Base-by-base conservation (phyloP, 2,113 vertebrate species). In the Tricholaema leucomelas region DNA sequence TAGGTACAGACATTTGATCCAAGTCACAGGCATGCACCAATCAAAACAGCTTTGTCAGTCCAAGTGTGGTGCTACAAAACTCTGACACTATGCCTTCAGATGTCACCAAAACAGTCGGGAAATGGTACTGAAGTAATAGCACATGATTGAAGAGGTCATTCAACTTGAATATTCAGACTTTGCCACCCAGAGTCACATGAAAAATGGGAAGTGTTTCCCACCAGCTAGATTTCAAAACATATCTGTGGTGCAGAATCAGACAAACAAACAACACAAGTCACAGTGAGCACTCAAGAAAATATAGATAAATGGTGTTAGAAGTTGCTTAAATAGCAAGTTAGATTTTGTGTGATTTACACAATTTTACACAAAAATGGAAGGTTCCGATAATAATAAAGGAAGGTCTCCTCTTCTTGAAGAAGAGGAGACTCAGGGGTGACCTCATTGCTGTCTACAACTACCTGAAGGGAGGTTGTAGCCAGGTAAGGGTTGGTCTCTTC, bases 271-370 rank as follows among this genome's bases (percentile, higher is more conserved):
- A 25, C 89, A 35, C 3, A 56, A 87, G 50, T 72, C 61, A 69
- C 0, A 48, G 52, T 1, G 3, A 60, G n/a, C 6, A 10, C 31
- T 73, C 0, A 0, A 65, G 36, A 91, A 91, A 83, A 14, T 1
- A 2, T 12, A 76, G 65, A 86, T 59, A 87, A 79, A 91, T 36
- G 38, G 15, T 59, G 11, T 27, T 81, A 40, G 42, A 81, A 90
- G 27, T 6, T 66, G 2, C 70, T 76, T 35, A 42, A 66, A 78
- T 14, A 85, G 87, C 90, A 81, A 63, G 17, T 38, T 36, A 48
- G 28, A 81, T 83, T 88, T 93, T 48, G 13, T 27, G 42, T 19
- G 10, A 76, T 59, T 93, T 54, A 70, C 6, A 52, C 14, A 38
- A 78, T 30, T 31, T 8, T 4, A n/a, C n/a, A n/a, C n/a, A 38